Conservation (phyloP, 2,113 vertebrate species). For the Hemicordylus capensis region DNA sequence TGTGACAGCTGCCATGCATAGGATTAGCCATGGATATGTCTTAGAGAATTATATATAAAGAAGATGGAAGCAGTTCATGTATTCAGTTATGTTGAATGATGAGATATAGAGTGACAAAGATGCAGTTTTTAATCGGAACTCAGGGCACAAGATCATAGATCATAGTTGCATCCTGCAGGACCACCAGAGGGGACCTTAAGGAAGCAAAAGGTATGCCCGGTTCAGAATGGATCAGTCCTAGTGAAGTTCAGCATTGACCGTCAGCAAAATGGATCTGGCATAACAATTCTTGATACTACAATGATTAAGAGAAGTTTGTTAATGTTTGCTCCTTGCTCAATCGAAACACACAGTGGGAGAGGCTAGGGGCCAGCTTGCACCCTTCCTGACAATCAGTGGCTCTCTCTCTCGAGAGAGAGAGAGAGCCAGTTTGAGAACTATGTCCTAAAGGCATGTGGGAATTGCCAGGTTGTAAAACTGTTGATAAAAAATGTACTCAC, state of each 20-base stretch:
- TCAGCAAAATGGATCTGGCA: not conserved
- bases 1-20: no score
- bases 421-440: not conserved
- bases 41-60: no score
- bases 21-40: no score
- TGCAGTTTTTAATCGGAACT: not conserved
- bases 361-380: not conserved
- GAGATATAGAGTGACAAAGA: not conserved
- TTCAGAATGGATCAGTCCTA: not conserved
- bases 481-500: not conserved
- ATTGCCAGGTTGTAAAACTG: not conserved
- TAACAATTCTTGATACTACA: not conserved
- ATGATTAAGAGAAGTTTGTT: not conserved
- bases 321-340: not conserved
- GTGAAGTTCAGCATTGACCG: not conserved
- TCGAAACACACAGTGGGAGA: not conserved
- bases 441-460: not conserved
- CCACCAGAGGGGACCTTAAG: not conserved
- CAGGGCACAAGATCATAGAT: no score
- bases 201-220: not conserved
- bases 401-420: no score
- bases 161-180: not conserved
- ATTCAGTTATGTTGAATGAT: not conserved
- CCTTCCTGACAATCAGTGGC: not conserved
- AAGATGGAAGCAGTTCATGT: not conserved